Evolutionary conservation across 2,888 invertebrate species (phyloP), one percentile per base, ranked within the genome.

Genomic region (Pheosia gnoma): DNA sequence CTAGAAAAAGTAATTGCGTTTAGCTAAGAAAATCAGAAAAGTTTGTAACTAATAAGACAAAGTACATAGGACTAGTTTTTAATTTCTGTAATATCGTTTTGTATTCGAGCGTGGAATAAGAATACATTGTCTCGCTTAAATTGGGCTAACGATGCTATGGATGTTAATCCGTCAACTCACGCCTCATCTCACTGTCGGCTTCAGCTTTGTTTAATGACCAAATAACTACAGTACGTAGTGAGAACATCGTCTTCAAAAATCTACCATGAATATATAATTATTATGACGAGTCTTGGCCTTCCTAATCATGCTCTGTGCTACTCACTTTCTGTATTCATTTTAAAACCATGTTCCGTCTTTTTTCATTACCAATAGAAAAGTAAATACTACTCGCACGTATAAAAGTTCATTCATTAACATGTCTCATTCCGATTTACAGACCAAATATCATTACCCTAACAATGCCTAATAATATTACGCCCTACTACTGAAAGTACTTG

Each of bases 81-180:
- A 25, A 25, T 51, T 49, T 51, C 4, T 39, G n/a, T 39, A 55
- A 39, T 55, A 55, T 55, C n/a, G 11, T 39, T 6, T 5, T 10
- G 38, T 55, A 49, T 8, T 41, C 41, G 47, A 52, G 43, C n/a
- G 38, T 58, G 43, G 60, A 60, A 53, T 59, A 57, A 55, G 63
- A 66, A 61, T 62, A 59, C 59, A 60, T 67, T 68, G 70, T 64
- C 62, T 38, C 66, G 66, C 69, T 77, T 63, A 72, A 76, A 70
- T 72, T 66, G 61, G 62, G 63, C 65, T 62, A 74, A 74, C 75
- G 75, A 70, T 63, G 70, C 68, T 65, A 74, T 66, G 71, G 69
- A 74, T 72, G 75, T 70, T 83, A 82, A 83, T 82, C 76, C 79
- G 77, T 77, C 78, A 80, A 79, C 77, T 77, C 72, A 70, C 73